Conservation (phyloP, 2,113 vertebrate species). For the Megalops atlanticus region DNA sequence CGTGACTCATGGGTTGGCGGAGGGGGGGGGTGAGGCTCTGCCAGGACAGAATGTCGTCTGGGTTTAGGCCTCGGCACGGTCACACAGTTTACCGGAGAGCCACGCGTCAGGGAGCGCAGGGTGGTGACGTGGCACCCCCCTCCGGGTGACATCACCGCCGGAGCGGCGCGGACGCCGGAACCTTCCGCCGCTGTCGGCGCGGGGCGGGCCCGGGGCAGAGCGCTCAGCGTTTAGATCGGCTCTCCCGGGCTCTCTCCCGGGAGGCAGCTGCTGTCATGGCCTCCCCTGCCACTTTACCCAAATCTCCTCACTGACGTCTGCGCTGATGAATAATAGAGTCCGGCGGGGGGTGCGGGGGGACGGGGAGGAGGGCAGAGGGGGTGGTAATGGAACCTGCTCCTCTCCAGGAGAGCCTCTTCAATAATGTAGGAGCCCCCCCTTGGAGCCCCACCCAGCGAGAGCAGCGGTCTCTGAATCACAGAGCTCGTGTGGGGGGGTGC, state of each 20-base stretch:
- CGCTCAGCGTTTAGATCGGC: neutral
- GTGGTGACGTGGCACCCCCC: too few relatives aligned
- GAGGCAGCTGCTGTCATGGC: neutral
- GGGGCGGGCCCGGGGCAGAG: too few relatives aligned
- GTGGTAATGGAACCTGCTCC: constrained; percentile 27
- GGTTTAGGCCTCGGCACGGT: too few relatives aligned
- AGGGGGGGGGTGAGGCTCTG: neutral
- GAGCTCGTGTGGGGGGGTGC: neutral
- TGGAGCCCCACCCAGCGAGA: neutral
- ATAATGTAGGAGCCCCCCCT: constrained; percentile 38
- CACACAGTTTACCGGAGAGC: too few relatives aligned
- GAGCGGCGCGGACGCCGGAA: too few relatives aligned
- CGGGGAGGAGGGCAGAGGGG: constrained; percentile 7
- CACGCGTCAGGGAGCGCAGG: too few relatives aligned
- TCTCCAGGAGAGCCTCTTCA: constrained; percentile 24
- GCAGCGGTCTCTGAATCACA: neutral
- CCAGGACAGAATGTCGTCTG: neutral
- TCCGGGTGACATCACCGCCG: too few relatives aligned
- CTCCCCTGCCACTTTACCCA: constrained; percentile 1
- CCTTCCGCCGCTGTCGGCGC: too few relatives aligned
- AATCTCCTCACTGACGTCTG: neutral
- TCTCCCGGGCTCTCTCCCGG: neutral
- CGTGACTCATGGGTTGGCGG: too few relatives aligned
- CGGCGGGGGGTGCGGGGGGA: neutral
- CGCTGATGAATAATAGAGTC: constrained; percentile 21